phyloP scores from a whole-genome alignment of 2,888 invertebrate genomes.

The Lapara coniferarum region DNA sequence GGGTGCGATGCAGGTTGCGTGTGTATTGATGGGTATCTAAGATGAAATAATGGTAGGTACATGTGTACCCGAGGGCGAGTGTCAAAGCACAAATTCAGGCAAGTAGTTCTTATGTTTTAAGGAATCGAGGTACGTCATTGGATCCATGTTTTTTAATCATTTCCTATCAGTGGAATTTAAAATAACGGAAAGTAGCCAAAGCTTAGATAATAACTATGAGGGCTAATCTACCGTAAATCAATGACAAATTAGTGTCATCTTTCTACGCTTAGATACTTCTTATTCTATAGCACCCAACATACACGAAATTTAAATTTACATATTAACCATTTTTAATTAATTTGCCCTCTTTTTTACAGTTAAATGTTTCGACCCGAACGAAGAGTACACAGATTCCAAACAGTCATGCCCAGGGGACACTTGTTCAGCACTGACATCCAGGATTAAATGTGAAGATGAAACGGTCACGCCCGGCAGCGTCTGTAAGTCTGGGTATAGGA shows the following conservation, averaged over 20 bases:
- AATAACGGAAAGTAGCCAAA: too few relatives aligned
- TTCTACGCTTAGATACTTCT: too few relatives aligned
- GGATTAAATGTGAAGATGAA: constrained; percentile 36
- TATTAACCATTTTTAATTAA: background rate
- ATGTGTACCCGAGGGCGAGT: constrained; percentile 35
- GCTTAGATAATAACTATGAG: too few relatives aligned
- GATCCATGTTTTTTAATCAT: too few relatives aligned
- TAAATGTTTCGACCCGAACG: constrained; percentile 35
- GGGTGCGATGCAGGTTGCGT: constrained; percentile 37
- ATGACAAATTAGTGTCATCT: too few relatives aligned
- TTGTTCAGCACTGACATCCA: constrained; percentile 39
- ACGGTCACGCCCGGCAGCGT: constrained; percentile 32
- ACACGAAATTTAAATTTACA: background rate
- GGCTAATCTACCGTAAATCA: too few relatives aligned
- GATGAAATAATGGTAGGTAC: constrained; percentile 31
- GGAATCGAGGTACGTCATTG: background rate
- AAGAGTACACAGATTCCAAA: constrained; percentile 40
- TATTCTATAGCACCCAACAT: too few relatives aligned
- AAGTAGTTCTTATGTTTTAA: background rate
- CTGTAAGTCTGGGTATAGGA: constrained; percentile 32
- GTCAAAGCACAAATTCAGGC: constrained; percentile 27
- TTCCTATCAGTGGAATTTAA: background rate
- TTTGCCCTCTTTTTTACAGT: background rate
- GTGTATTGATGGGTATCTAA: constrained; percentile 36
- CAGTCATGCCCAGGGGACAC: constrained; percentile 43